Evolutionary conservation across 2,888 invertebrate genomes (phyloP), one percentile per base, ranked within the genome.

Genomic region (Thymelicus acteon): DNA sequence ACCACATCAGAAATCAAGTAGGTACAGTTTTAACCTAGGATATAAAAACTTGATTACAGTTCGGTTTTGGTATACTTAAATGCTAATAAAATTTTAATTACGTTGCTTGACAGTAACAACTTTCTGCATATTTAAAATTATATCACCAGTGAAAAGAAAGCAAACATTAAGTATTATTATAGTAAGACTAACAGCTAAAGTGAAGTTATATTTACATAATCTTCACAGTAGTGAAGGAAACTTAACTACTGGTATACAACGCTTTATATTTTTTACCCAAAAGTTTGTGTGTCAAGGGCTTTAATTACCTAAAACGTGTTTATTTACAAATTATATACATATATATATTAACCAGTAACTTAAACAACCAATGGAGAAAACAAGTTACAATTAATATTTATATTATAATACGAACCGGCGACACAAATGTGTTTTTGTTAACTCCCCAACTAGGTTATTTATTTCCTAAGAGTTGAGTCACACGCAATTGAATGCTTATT

Each of bases 211-310:
- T 12, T 44, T 10, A 19, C 19, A 52, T 19, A 52, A 7, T 52
- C 0, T 19, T 52, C 54, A 24, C 54, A 54, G 48, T 37, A 71
- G 54, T 60, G 60, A 72, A 72, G 72, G 60, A 63, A 65, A 67
- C 60, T 19, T 47, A 70, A 72, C 63, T 62, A 67, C 71, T 71
- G 63, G 72, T 72, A 74, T 70, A 72, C 72, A 73, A 71, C 71
- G 19, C 58, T 71, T 62, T 73, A 62, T 7, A 19, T 39, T 60
- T 71, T 2, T 47, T 67, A 62, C 57, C 19, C n/a, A 47, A 54
- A 67, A 31, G 15, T 49, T 47, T 68, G 54, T 63, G 54, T 72
- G 72, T 73, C 73, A 74, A 73, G 72, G 73, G 64, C 65, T 60
- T 70, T 39, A 44, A 15, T 19, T 19, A 19, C 19, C 19, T 19